Base-by-base conservation (phyloP, 2,113 vertebrate species). In the Lathamus discolor region DNA sequence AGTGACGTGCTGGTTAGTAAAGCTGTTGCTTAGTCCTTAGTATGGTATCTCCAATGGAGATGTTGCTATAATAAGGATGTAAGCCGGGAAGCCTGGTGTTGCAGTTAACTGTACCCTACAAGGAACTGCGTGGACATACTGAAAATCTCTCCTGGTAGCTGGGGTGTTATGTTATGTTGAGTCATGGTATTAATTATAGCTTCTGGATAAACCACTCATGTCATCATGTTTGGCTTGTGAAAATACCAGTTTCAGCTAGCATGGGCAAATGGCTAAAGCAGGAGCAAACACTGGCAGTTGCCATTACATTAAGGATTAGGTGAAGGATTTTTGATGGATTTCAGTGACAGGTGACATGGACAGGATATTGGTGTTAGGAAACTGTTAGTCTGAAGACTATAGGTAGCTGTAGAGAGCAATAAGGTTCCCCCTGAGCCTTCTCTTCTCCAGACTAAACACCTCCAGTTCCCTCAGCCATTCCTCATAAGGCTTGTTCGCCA, bases 41-140 rank as follows among this genome's bases (percentile, higher is more conserved):
- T 17, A 17, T 72, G 63, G 73, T 44, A n/a, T 82, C 70, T 95
- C 14, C 70, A 41, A 29, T 79, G 91, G 90, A 96, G 87, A 88
- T 14, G 49, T 95, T 97, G 73, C 96, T 98, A 95, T 97, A 97
- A 95, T 94, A 96, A 97, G 97, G 96, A 73, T 83, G 59, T 29
- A 67, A 95, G 94, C 88, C 49, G 77, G 85, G 78, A 93, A 83
- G 95, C 86, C 43, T 95, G 74, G 49, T 79, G 73, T 55, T 64
- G 39, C 74, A 83, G 67, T 93, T 90, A 66, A 63, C 70, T 84
- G 73, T 92, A 72, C 94, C 95, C 20, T 97, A 93, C 92, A 97
- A 96, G 97, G 97, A 96, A 44, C 79, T 83, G 88, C 3, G 7
- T 66, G 78, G 69, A 57, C 14, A 7, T 75, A 37, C n/a, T 77